Evolutionary conservation across 2,113 vertebrate species (phyloP), one percentile per base, ranked within the genome.

Genomic region (Neolamprologus sp.): DNA sequence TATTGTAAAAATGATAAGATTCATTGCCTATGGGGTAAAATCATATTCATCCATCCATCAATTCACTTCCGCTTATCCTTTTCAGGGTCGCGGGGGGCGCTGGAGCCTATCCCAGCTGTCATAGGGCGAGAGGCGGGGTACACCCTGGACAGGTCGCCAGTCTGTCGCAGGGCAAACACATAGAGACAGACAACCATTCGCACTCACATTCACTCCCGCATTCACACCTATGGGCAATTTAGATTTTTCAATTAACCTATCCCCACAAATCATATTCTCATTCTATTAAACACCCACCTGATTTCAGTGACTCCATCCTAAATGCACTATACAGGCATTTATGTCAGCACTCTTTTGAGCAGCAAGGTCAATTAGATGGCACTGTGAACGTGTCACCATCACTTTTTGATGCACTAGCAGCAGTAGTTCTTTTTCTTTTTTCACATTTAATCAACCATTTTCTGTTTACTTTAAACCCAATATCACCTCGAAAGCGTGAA

Each of bases 211-310:
- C 53, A 55, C 53, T 57, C 54, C 54, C 7, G 7, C 54, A 57
- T 55, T 55, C 54, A 26, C 21, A 26, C 54, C 4, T 26, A 57
- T 57, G 12, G 54, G 54, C 7, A 26, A 57, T 57, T 57, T 57
- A 26, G 21, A 57, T 14, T 57, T 57, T 57, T 26, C 12, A 57
- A 26, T 57, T 14, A 57, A 57, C 12, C 54, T 57, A 14, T 57
- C 54, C 54, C 23, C 54, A 26, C 54, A 57, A 57, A 16, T 58
- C 55, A 16, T 58, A 28, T 57, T 58, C 23, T 58, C 55, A 58
- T 28, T 28, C 90, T 89, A 90, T 94, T 93, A 91, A 94, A 93
- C 86, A 92, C 89, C 89, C 57, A 86, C 85, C 84, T 91, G 88
- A 30, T 60, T 63, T 30, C 16, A 63, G 5, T 17, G 28, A 63